Percentiles rank a stretch among this genome's conserved stretches.
phyloP scores from a whole-genome alignment of 1,140 invertebrate genomes.

The Drosophila subobscura region DNA sequence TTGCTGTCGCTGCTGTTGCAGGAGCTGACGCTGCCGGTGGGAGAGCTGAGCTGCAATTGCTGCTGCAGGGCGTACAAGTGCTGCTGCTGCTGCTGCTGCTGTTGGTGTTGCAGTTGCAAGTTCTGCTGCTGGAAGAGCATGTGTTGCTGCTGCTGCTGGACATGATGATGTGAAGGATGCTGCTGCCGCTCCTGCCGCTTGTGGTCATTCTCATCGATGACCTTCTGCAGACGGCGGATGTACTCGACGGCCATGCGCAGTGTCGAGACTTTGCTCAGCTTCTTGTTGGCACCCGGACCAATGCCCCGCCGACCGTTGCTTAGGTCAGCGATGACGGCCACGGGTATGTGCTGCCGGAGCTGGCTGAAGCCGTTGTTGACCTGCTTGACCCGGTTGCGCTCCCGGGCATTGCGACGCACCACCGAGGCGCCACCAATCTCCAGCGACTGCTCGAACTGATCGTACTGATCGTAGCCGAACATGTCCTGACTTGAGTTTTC shows the following conservation, averaged over 20 bases:
- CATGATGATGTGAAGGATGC: constrained; percentile 22
- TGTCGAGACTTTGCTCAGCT: constrained; percentile 98
- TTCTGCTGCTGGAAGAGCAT: constrained; percentile 53
- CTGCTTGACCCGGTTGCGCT: constrained; percentile 96
- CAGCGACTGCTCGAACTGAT: constrained; percentile 4
- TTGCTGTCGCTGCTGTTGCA: constrained; percentile 43
- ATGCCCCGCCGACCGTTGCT: constrained; percentile 86
- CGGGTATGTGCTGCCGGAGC: constrained; percentile 93
- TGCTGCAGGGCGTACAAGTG: constrained; percentile 57
- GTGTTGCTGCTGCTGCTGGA: constrained; percentile 25
- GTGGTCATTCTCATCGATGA: constrained; percentile 85
- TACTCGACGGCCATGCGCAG: constrained; percentile 96
- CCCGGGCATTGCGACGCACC: constrained; percentile 94
- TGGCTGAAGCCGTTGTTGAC: constrained; percentile 97
- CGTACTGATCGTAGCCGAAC: constrained; percentile 38
- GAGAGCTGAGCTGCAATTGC: constrained; percentile 44
- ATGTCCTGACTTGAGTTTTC: constrained; percentile 31
- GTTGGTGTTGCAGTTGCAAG: constrained; percentile 53
- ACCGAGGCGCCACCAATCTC: constrained; percentile 86
- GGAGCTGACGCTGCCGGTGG: constrained; percentile 52
- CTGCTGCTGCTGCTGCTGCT: constrained; percentile 52
- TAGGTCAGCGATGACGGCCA: constrained; percentile 89
- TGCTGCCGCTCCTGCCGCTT: constrained; percentile 34
- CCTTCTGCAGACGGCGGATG: constrained; percentile 92
- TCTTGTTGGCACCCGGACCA: constrained; percentile 88